Conservation (phyloP, 2,888 invertebrate genomes). For the Opisthograptis luteolata region DNA sequence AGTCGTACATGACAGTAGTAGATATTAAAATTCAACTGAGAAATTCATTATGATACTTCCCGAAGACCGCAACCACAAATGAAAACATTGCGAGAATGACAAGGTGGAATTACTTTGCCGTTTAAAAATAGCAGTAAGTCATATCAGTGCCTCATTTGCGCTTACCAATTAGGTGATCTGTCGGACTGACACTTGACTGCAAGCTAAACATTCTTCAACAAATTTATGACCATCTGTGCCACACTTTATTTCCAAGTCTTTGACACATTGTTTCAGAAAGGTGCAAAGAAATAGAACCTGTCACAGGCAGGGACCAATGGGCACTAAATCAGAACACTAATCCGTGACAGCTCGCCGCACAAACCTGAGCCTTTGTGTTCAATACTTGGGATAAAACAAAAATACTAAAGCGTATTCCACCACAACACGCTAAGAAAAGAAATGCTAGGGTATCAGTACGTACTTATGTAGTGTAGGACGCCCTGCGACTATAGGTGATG, state of each 20-base stretch:
- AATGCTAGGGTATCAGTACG: too few species aligned
- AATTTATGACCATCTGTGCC: slow-evolving; percentile 7
- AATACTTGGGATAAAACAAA: slow-evolving; percentile 47
- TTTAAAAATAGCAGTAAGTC: too few species aligned
- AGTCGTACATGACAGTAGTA: too few species aligned
- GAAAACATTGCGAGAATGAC: too few species aligned
- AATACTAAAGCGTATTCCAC: slow-evolving; percentile 35
- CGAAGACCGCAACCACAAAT: too few species aligned
- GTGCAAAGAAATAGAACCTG: slow-evolving; percentile 41
- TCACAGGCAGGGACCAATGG: slow-evolving; percentile 46
- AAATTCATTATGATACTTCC: too few species aligned
- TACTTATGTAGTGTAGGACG: too few species aligned
- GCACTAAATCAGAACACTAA: slow-evolving; percentile 66
- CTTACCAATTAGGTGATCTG: slow-evolving; percentile 2
- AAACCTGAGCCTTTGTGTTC: slow-evolving; percentile 48
- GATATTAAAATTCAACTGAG: too few species aligned
- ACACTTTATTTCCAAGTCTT: slow-evolving; percentile 4
- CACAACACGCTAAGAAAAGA: background rate
- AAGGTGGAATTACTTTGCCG: too few species aligned
- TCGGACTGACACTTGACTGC: slow-evolving; percentile 1
- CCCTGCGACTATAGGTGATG: too few species aligned
- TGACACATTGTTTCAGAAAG: slow-evolving; percentile 25
- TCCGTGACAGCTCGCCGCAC: slow-evolving; percentile 54
- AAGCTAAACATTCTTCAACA: background rate
- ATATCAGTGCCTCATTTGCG: slow-evolving; percentile 16